Conservation (phyloP, 2,113 vertebrate species). For the Plectropomus leopardus region DNA sequence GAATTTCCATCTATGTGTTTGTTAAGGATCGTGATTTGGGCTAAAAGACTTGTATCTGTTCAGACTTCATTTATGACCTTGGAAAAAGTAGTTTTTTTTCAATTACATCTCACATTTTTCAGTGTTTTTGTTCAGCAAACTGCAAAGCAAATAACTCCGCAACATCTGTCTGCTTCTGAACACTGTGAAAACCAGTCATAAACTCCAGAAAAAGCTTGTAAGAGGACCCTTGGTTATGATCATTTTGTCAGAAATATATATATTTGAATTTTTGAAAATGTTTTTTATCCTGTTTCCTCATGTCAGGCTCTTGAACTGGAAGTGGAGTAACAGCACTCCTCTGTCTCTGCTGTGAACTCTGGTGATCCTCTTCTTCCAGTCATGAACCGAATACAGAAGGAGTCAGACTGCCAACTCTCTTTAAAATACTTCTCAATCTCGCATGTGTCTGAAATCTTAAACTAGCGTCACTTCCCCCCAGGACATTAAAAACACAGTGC, state of each 20-base stretch:
- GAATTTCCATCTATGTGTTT: background rate
- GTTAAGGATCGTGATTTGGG: background rate
- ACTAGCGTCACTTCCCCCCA: background rate
- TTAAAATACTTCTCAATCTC: conserved; percentile 3
- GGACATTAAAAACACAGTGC: conserved; percentile 4
- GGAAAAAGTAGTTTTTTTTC: background rate
- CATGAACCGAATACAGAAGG: background rate
- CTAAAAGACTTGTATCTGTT: background rate
- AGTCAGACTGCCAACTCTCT: background rate
- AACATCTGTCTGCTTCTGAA: background rate
- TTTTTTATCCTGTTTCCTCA: background rate
- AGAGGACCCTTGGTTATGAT: background rate
- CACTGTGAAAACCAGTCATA: background rate
- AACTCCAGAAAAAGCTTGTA: background rate
- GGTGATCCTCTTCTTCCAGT: background rate
- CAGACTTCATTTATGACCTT: background rate
- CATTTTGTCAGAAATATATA: too few species aligned
- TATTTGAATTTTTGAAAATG: background rate
- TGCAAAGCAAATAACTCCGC: background rate
- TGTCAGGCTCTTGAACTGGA: background rate
- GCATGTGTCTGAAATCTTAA: background rate
- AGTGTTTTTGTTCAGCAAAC: background rate
- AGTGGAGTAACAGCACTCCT: background rate
- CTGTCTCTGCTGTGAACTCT: background rate
- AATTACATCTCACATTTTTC: background rate